These are phyloP conservation scores for Hyphantria cunea DNA, from an alignment of 1,140 invertebrate genomes.

Conservation along the genomic window DNA sequence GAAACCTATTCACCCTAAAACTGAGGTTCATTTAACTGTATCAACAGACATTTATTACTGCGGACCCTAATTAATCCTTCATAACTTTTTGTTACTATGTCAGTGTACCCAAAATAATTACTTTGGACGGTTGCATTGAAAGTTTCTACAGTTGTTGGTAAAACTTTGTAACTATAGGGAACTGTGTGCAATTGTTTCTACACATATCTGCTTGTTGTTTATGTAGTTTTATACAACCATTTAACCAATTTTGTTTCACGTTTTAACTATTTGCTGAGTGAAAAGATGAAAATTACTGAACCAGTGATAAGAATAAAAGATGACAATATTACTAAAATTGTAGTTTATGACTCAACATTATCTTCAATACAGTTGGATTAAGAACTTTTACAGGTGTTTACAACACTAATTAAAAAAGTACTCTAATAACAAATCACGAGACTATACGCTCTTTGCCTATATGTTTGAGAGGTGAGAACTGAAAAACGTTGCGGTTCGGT, in stretches of 20 bases:
- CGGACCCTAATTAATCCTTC: conserved; percentile 36
- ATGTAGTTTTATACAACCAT: not conserved
- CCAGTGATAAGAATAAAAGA: too few species aligned
- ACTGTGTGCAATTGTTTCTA: not conserved
- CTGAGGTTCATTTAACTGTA: conserved; percentile 29
- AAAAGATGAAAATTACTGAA: too few species aligned
- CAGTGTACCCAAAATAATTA: conserved; percentile 46
- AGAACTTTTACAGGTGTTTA: not conserved
- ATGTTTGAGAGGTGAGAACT: conserved; percentile 25
- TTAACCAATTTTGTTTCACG: too few species aligned
- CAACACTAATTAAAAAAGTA: not conserved
- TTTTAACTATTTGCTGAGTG: too few species aligned
- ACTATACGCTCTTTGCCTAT: not conserved
- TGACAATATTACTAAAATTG: too few species aligned
- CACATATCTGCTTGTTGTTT: conserved; percentile 41
- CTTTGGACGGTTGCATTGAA: conserved; percentile 46
- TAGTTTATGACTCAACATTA: not conserved
- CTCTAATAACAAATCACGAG: not conserved
- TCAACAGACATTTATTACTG: conserved; percentile 30
- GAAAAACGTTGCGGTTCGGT: conserved; percentile 51
- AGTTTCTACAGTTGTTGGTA: conserved; percentile 37
- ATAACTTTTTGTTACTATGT: conserved; percentile 27
- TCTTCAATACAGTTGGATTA: not conserved
- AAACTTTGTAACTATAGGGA: conserved; percentile 4
- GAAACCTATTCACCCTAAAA: conserved; percentile 20